These are phyloP conservation scores for Orchesella flavescens DNA, from an alignment of 2,888 invertebrate species.

Conservation along the genomic window DNA sequence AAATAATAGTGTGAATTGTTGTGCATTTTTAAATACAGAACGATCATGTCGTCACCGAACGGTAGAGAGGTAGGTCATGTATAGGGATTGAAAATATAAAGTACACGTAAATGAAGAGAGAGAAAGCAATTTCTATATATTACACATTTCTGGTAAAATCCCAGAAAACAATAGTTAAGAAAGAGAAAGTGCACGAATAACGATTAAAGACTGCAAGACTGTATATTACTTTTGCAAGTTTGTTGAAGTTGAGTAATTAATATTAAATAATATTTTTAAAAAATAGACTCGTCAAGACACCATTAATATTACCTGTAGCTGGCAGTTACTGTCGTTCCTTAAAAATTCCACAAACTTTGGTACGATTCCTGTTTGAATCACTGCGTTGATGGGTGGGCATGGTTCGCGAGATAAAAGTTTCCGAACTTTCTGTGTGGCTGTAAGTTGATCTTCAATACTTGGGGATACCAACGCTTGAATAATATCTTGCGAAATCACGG, in stretches of 20 bases:
- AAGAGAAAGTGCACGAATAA: too few species aligned
- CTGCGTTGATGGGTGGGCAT: conserved; percentile 97
- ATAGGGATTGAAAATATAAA: conserved; percentile 5
- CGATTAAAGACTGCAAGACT: too few species aligned
- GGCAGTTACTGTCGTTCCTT: conserved; percentile 85
- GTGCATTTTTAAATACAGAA: too few species aligned
- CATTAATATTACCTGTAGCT: conserved; percentile 82
- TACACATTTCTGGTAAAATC: too few species aligned
- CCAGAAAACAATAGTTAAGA: too few species aligned
- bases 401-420: conserved; percentile 95
- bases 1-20: too few species aligned
- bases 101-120: conserved; percentile 3
- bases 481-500: conserved; percentile 85
- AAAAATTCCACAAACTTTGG: conserved; percentile 95
- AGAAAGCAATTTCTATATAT: conserved; percentile 3
- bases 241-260: too few species aligned
- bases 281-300: too few species aligned
- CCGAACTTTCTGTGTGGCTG: conserved; percentile 92
- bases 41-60: too few species aligned
- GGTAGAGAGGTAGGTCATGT: too few species aligned
- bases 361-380: conserved; percentile 93
- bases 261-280: too few species aligned
- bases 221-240: too few species aligned
- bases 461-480: conserved; percentile 86
- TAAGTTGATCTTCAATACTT: conserved; percentile 85